Conservation (phyloP, 53 echinoderm and acorn worm species). For the Hippasteria phrygiana region DNA sequence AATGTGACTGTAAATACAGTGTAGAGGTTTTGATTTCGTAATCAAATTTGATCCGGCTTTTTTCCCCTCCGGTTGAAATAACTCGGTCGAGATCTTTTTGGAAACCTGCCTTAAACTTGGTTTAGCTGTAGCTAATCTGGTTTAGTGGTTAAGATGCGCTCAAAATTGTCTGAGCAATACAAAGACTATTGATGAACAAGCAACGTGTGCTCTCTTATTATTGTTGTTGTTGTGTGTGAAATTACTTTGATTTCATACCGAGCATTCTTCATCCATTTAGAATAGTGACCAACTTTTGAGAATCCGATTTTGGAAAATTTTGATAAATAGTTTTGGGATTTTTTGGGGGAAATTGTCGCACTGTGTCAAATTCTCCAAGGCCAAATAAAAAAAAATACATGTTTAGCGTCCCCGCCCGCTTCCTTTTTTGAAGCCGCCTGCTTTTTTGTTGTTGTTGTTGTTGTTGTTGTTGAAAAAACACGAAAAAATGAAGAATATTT, state of each 20-base stretch:
- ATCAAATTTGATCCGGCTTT: background rate
- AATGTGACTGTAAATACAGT: conserved; percentile 31
- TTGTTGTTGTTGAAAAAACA: too few relatives aligned
- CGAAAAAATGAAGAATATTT: too few relatives aligned
- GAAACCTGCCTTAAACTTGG: background rate
- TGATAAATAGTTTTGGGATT: too few relatives aligned
- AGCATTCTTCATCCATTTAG: too few relatives aligned
- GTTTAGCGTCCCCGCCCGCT: too few relatives aligned
- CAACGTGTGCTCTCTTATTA: background rate
- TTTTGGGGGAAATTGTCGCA: too few relatives aligned
- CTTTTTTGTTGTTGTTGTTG: too few relatives aligned
- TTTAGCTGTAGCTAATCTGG: conserved; percentile 39
- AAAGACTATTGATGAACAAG: background rate
- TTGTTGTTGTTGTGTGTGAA: background rate
- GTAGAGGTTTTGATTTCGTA: background rate
- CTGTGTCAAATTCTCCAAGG: too few relatives aligned
- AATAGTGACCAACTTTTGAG: too few relatives aligned
- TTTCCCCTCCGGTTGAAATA: background rate
- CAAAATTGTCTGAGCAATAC: background rate
- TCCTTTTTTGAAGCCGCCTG: too few relatives aligned
- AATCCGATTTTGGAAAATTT: too few relatives aligned
- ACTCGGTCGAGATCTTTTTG: background rate
- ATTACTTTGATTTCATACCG: background rate
- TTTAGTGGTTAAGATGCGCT: background rate
- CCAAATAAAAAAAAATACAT: too few relatives aligned